Conservation (phyloP, 2,113 vertebrate species). For the Cercocebus atys region DNA sequence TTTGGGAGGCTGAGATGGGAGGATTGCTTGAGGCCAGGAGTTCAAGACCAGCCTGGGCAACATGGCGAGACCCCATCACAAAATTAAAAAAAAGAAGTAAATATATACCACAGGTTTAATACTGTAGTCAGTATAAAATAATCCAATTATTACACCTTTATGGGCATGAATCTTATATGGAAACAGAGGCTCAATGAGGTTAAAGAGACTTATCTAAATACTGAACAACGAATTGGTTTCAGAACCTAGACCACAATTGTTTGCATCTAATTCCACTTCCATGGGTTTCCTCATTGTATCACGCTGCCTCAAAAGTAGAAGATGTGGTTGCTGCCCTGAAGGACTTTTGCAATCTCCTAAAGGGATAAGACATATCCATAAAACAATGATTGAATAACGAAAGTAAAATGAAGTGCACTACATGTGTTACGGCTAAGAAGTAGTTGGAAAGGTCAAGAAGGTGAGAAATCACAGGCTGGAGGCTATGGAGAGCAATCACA, state of each 20-base stretch:
- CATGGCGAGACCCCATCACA: too few relatives aligned
- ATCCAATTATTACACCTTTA: not conserved
- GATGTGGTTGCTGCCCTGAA: not conserved
- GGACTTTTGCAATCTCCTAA: not conserved
- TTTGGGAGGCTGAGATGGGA: too few relatives aligned
- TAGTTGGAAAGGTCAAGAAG: slow-evolving; percentile 39
- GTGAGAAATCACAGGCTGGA: slow-evolving; percentile 23
- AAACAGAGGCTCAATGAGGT: not conserved
- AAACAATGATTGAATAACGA: slow-evolving; percentile 14
- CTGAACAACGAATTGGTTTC: not conserved
- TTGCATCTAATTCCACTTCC: not conserved
- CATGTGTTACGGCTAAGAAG: not conserved
- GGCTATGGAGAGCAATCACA: not conserved
- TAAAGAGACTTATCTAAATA: not conserved
- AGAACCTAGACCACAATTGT: not conserved
- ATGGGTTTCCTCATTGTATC: not conserved
- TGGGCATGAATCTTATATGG: not conserved
- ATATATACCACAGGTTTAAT: not conserved
- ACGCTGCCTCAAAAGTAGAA: not conserved
- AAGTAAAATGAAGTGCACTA: slow-evolving; percentile 33
- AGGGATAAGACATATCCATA: not conserved
- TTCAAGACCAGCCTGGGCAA: too few relatives aligned
- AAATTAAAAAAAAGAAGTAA: not conserved
- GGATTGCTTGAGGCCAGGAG: too few relatives aligned
- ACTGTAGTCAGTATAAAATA: not conserved